Percentiles rank a stretch among this genome's conserved stretches.
Evolutionary conservation across 2,113 vertebrate genomes (phyloP).

Genomic region (Cololabis saira): DNA sequence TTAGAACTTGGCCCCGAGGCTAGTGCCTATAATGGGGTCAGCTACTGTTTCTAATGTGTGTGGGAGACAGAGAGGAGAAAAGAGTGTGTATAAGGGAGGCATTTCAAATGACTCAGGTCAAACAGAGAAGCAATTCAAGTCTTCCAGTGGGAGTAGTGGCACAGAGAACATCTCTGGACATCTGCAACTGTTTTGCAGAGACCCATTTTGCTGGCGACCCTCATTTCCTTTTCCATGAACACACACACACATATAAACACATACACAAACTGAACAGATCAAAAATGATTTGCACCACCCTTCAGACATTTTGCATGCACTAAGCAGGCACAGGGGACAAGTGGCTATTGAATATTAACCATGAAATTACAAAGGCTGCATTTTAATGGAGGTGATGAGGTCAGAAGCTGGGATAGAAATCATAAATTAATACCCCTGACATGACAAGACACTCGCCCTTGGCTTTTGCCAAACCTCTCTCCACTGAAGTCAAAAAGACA

Average conservation of each 20-base stretch:
- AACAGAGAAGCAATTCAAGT: conserved; percentile 70
- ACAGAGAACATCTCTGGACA: conserved; percentile 71
- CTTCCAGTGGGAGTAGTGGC: conserved; percentile 53
- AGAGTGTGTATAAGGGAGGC: conserved; percentile 17
- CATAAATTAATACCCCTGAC: conserved; percentile 86
- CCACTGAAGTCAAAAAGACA: conserved; percentile 70
- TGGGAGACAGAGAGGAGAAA: not conserved
- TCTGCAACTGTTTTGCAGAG: conserved; percentile 74
- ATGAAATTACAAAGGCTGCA: conserved; percentile 87
- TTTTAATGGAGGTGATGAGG: conserved; percentile 85
- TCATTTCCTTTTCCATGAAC: conserved; percentile 56
- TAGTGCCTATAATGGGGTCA: conserved; percentile 22
- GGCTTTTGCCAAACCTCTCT: conserved; percentile 72
- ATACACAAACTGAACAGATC: conserved; percentile 50
- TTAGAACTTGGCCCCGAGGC: conserved; percentile 33
- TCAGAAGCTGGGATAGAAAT: conserved; percentile 85
- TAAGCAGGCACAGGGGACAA: conserved; percentile 80
- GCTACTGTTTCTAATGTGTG: conserved; percentile 38
- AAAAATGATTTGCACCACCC: conserved; percentile 58
- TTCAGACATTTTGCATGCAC: conserved; percentile 76
- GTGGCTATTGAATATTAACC: conserved; percentile 87
- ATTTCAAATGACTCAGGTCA: conserved; percentile 46
- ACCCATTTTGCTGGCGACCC: conserved; percentile 46
- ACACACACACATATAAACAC: conserved; percentile 40
- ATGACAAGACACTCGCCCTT: conserved; percentile 80